These are phyloP conservation scores for Microtus ochrogaster DNA, from an alignment of 2,113 vertebrate species.

Conservation along the genomic window DNA sequence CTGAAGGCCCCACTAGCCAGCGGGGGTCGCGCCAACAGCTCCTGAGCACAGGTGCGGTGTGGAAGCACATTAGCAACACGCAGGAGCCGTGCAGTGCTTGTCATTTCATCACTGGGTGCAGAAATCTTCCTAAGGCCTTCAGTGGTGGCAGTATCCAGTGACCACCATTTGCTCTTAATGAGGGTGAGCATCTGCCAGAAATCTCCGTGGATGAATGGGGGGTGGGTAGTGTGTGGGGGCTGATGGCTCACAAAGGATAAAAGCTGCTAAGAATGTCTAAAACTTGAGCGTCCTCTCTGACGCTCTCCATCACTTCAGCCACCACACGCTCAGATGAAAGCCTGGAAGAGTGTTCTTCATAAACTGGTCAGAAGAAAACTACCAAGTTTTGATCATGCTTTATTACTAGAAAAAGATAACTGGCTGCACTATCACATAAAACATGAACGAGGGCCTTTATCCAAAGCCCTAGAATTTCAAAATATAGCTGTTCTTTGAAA, in stretches of 20 bases:
- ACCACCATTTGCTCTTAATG: background rate
- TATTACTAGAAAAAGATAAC: background rate
- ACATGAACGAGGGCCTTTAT: background rate
- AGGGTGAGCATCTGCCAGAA: background rate
- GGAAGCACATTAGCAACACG: background rate
- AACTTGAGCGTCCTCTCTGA: conserved; percentile 13
- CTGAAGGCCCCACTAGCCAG: background rate
- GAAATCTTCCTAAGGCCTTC: background rate
- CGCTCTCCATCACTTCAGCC: background rate
- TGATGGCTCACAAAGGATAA: conserved; percentile 31
- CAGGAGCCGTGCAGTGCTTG: background rate
- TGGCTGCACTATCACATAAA: background rate
- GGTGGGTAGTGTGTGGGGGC: background rate
- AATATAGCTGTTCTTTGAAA: conserved; percentile 22
- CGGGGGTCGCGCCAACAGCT: rapidly evolving
- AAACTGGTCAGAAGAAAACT: conserved; percentile 47
- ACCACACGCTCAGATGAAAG: background rate
- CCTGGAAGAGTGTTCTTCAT: background rate
- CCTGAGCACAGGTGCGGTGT: background rate
- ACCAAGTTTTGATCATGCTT: background rate
- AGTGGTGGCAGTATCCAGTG: background rate
- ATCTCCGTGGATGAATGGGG: background rate
- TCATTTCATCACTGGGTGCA: background rate
- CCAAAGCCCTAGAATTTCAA: conserved; percentile 50
- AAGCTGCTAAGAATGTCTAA: background rate